Conservation (phyloP, 2,113 vertebrate genomes). For the Ascaphus truei region DNA sequence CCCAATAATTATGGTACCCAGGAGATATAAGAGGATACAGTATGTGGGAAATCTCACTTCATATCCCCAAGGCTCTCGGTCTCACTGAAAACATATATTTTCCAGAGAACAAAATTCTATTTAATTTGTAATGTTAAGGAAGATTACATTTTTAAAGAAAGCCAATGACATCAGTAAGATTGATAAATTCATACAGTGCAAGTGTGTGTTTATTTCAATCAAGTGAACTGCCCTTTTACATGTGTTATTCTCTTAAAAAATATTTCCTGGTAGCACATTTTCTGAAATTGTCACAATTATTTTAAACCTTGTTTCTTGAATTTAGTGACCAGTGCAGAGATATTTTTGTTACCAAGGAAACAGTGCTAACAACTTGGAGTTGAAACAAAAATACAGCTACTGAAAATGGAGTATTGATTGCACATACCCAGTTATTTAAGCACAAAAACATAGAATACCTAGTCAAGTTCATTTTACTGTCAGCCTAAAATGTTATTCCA, state of each 20-base stretch:
- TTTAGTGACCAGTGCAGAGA: not conserved
- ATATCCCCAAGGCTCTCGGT: no score
- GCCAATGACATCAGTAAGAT: not conserved
- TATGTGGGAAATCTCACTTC: no score
- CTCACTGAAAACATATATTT: no score
- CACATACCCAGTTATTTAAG: not conserved
- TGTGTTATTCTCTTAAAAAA: no score
- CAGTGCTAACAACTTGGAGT: not conserved
- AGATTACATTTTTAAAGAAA: not conserved
- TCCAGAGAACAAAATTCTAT: no score
- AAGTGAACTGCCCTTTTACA: no score
- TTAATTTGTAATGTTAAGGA: no score
- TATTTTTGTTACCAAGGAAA: conserved; percentile 4
- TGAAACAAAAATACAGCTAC: not conserved
- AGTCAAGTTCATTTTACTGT: not conserved
- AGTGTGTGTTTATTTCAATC: no score
- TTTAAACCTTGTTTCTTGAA: not conserved
- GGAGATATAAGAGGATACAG: no score
- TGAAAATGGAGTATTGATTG: not conserved
- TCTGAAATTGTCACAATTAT: not conserved
- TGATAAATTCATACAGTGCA: no score
- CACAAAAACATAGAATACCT: not conserved
- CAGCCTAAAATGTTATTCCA: not conserved
- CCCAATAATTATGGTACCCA: no score
- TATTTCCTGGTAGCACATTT: not conserved